These are phyloP conservation scores for Haplotaxodon microlepis DNA, from an alignment of 2,113 vertebrate genomes.

Conservation along the genomic window DNA sequence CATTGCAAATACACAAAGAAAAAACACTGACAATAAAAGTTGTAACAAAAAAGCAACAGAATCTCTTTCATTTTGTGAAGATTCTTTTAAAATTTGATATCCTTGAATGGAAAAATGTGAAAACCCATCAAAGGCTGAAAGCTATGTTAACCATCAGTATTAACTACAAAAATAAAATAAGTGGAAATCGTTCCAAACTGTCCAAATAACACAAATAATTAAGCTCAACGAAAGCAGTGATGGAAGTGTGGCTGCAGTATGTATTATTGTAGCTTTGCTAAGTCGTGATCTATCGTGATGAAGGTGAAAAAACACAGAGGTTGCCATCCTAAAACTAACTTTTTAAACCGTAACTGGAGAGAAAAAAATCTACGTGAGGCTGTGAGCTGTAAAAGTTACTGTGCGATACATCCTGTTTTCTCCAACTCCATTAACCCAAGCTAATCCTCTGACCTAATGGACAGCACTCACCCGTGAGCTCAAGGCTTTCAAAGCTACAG, in stretches of 20 bases:
- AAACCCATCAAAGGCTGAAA: not conserved
- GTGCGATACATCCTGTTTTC: conserved; percentile 20
- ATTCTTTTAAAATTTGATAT: not conserved
- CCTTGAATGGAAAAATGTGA: not conserved
- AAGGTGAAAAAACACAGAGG: not conserved
- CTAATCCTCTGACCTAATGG: conserved; percentile 62
- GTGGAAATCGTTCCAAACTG: not conserved
- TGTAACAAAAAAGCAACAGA: not conserved
- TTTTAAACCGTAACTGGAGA: not conserved
- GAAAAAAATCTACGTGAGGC: not conserved
- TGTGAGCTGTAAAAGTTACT: conserved; percentile 9
- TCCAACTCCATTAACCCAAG: conserved; percentile 49
- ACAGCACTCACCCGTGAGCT: conserved; percentile 33
- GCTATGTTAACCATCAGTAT: not conserved
- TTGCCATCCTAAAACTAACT: not conserved
- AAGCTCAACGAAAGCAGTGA: not conserved
- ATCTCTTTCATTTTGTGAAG: not conserved
- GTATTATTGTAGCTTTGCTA: not conserved
- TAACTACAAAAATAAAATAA: not conserved
- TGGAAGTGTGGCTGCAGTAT: not conserved
- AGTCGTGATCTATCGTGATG: not conserved
- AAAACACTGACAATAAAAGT: not conserved
- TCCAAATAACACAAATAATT: not conserved
- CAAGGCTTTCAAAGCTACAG: conserved; percentile 32
- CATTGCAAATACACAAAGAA: not conserved